Base-by-base conservation (phyloP, 2,797 vertebrate species). In the Fratercula arctica region DNA sequence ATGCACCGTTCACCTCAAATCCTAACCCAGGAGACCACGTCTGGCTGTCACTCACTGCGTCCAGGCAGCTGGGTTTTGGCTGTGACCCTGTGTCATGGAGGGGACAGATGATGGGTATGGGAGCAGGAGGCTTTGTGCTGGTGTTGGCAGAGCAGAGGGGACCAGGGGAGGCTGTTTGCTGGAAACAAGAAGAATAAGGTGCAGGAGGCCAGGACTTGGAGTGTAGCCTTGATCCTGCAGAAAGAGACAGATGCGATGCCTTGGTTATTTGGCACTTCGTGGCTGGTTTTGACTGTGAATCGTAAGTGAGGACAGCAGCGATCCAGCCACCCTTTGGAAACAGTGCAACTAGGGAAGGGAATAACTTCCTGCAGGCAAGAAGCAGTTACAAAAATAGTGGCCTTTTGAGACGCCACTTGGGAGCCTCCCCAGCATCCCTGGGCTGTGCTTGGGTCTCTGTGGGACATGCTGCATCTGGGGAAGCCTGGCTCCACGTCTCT, bases 1-100 rank as follows among this genome's bases (percentile, higher is more conserved):
- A 3, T 0, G 4, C 21, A 18, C 45, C 0, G 0, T 45, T 66
- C 35, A 18, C 25, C 64, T 28, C 15, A 5, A 26, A n/a, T 51
- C 33, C 21, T 8, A 41, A 12, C 54, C 14, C 0, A 1, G 29
- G 63, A 46, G 50, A 20, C 31, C 0, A 0, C 4, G 16, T 24
- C 26, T 48, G 56, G 33, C 26, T 25, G 31, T 31, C 29, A 1
- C 17, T 23, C 4, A 1, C 50, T 5, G 2, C 0, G 0, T 61
- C 41, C 41, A 25, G 73, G 68, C 50, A 51, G 37, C 29, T 31
- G 11, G 16, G 3, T 60, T 79, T 51, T 63, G 72, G 51, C 82
- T 60, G 35, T 45, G 59, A 26, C 48, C 13, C 6, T 6, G 4
- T 3, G 7, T 33, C 0, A 0, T 10, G 16, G 57, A 54, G 51